Evolutionary conservation across 2,113 vertebrate species (phyloP).

Genomic region (Petaurus breviceps): DNA sequence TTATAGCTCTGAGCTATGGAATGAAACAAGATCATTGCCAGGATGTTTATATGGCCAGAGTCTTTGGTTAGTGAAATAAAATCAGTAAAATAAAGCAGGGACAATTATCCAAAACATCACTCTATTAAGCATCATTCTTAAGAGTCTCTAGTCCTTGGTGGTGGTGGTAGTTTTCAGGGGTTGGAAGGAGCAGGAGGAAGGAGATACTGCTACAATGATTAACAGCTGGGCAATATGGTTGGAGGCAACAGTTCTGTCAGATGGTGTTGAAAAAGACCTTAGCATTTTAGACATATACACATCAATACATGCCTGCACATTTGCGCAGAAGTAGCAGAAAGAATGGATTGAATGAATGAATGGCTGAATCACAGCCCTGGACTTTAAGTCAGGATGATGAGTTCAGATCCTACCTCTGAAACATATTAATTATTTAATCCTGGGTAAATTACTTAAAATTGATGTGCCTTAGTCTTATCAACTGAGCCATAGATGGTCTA

Average conservation of each 20-base stretch:
- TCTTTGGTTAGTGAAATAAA: constrained; percentile 56
- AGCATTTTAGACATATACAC: background rate
- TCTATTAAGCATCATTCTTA: background rate
- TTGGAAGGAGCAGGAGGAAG: background rate
- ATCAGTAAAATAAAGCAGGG: constrained; percentile 19
- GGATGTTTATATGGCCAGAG: constrained; percentile 49
- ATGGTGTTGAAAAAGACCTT: background rate
- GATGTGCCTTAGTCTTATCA: background rate
- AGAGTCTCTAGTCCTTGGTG: background rate
- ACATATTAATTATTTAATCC: background rate
- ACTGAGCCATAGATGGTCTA: background rate
- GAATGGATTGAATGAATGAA: too few species aligned
- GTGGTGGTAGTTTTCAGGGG: background rate
- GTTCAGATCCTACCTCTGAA: background rate
- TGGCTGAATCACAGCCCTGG: too few species aligned
- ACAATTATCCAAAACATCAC: background rate
- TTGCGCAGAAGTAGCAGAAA: background rate
- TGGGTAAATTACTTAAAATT: background rate
- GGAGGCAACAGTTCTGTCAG: background rate
- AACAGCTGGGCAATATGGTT: background rate
- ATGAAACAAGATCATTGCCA: constrained; percentile 61
- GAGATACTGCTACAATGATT: background rate
- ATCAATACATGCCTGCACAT: background rate
- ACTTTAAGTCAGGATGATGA: background rate
- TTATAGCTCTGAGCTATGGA: constrained; percentile 23